Evolutionary conservation across 2,113 vertebrate species (phyloP).

Genomic region (Scophthalmus maximus): DNA sequence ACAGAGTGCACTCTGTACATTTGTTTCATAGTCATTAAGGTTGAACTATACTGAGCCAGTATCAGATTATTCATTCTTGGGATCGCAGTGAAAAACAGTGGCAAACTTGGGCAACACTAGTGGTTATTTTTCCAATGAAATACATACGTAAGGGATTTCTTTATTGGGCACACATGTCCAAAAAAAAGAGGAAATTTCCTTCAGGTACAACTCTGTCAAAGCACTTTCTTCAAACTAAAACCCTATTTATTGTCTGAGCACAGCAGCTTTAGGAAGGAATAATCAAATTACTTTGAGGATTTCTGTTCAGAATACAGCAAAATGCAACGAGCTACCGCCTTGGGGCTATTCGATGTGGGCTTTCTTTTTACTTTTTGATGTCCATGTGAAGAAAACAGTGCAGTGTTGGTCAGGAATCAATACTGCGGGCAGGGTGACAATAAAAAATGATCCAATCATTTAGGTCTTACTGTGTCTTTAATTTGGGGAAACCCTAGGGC

Average conservation of each 20-base stretch:
- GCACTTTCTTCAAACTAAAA: conserved; percentile 1
- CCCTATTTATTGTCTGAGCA: conserved; percentile 39
- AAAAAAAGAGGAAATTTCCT: not conserved
- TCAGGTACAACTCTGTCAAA: conserved; percentile 11
- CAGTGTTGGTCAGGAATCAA: conserved; percentile 9
- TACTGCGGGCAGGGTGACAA: conserved; percentile 28
- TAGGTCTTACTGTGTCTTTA: conserved; percentile 47
- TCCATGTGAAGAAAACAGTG: conserved; percentile 1
- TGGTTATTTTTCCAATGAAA: not conserved
- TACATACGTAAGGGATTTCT: not conserved
- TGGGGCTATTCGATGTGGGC: not conserved
- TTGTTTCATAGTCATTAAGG: not conserved
- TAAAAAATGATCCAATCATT: conserved; percentile 63
- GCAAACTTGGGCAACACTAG: not conserved
- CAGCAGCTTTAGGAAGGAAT: conserved; percentile 24
- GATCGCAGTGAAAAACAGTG: not conserved
- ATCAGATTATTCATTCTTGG: not conserved
- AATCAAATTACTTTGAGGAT: conserved; percentile 32
- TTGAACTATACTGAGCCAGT: not conserved
- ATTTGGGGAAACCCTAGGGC: conserved; percentile 35
- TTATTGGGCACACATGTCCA: conserved; percentile 5
- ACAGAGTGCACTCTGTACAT: not conserved
- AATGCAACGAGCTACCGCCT: conserved; percentile 28
- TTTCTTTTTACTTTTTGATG: no score
- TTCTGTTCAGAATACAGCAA: conserved; percentile 28